Evolutionary conservation across 2,888 invertebrate genomes (phyloP), one percentile per base, ranked within the genome.

Genomic region (Lapara coniferarum): DNA sequence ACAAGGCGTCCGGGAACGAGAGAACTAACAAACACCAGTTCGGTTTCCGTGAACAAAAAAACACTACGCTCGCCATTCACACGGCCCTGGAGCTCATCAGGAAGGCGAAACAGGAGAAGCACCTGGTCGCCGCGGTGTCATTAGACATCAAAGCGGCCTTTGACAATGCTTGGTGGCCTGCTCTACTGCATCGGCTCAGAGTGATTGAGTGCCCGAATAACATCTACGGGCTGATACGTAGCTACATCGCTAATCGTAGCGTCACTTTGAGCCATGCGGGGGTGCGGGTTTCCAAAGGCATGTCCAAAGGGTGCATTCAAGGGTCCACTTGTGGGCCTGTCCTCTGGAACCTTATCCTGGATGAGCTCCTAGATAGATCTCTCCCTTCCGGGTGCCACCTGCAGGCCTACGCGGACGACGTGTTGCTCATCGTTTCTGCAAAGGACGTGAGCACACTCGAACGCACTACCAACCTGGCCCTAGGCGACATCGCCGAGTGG

Each of bases 81-180:
- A 2, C 25, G 25, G 25, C 25, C 25, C 2, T 25, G 25, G 25
- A 25, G 25, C 25, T 25, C 25, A 2, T 25, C 25, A 25, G 25
- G 25, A 10, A 6, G 0, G 68, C 67, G 0, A 71, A 70, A 44
- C 2, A 16, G 75, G 10, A 71, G 0, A 25, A 59, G 5, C 8
- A 71, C n/a, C 72, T 67, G 2, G 71, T 73, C 0, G n/a, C 69
- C 0, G 74, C 72, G 0, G 71, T 75, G 10, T 76, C 72, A 0
- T 67, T 74, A 0, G 75, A 76, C 51, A 75, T 78, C 44, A 72
- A 74, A n/a, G 59, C 74, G 0, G 77, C 76, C n/a, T 74, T 76
- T 56, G 75, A 76, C 58, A 69, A 73, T 46, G 73, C 75, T 0
- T 77, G 76, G 78, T 78, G 76, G 78, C 77, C 78, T 0, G 66